Evolutionary conservation across 2,888 invertebrate species (phyloP).

Genomic region (Melanotus villosus): DNA sequence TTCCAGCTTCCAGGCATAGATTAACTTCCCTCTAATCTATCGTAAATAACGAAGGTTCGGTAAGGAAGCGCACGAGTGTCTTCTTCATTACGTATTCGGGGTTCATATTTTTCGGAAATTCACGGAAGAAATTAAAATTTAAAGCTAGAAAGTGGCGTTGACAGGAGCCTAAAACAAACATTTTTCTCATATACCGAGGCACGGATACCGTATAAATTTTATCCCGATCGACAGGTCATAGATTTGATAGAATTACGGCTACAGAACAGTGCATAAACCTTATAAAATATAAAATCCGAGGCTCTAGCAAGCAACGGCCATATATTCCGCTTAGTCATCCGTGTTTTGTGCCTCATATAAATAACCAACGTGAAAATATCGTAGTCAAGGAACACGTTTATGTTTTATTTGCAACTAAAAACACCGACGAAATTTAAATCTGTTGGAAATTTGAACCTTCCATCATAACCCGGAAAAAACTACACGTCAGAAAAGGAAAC

Average conservation of each 20-base stretch:
- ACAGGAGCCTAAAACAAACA: conserved; percentile 35
- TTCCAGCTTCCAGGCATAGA: background rate
- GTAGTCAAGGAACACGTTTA: conserved; percentile 21
- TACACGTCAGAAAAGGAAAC: too few species aligned
- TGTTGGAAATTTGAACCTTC: background rate
- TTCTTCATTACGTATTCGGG: background rate
- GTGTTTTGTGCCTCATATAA: conserved; percentile 40
- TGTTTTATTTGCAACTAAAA: conserved; percentile 18
- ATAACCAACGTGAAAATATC: conserved; percentile 30
- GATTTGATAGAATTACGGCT: conserved; percentile 48
- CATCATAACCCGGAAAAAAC: background rate
- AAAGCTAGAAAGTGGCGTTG: conserved; percentile 31
- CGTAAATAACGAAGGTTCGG: too few species aligned
- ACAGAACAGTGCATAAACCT: conserved; percentile 48
- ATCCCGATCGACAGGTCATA: conserved; percentile 47
- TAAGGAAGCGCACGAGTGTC: background rate
- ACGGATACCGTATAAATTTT: conserved; percentile 41
- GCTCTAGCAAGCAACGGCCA: conserved; percentile 31
- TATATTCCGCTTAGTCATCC: conserved; percentile 46
- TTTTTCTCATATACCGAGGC: conserved; percentile 25
- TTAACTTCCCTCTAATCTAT: background rate
- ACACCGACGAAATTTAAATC: conserved; percentile 11
- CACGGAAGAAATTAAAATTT: conserved; percentile 25
- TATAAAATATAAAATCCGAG: conserved; percentile 45
- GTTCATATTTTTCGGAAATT: background rate